Conservation (phyloP, 2,113 vertebrate species). For the Lepisosteus oculatus region DNA sequence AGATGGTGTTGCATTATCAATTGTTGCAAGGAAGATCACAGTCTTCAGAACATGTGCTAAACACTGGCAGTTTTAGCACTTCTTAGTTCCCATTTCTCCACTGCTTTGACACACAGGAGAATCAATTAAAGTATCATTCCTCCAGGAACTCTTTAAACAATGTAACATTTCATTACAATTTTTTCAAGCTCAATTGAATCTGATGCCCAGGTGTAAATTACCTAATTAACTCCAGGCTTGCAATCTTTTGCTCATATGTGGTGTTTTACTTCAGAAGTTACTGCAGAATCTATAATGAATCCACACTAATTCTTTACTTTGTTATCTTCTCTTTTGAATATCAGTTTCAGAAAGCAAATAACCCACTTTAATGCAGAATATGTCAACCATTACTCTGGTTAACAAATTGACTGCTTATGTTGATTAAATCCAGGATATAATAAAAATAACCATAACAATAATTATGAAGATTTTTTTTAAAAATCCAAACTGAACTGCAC, state of each 20-base stretch:
- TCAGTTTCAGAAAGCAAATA: no score
- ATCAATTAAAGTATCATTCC: conserved; percentile 16
- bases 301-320: background rate
- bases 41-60: background rate
- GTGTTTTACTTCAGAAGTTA: conserved; percentile 5
- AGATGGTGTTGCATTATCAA: conserved; percentile 7
- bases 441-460: no score
- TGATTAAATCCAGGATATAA: no score
- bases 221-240: conserved; percentile 4
- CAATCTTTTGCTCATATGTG: background rate
- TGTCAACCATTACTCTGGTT: no score
- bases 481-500: no score
- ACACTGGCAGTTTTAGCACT: background rate
- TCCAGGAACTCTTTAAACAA: conserved; percentile 7
- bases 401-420: no score
- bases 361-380: no score
- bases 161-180: conserved; percentile 1
- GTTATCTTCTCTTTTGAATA: background rate
- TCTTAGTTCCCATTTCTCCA: background rate
- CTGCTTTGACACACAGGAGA: background rate
- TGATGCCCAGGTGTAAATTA: background rate
- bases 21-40: background rate
- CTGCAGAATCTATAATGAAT: conserved; percentile 2
- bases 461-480: no score
- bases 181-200: conserved; percentile 19